These are phyloP conservation scores for Sylvicola fuscatus DNA, from an alignment of 2,888 invertebrate species.

Conservation along the genomic window DNA sequence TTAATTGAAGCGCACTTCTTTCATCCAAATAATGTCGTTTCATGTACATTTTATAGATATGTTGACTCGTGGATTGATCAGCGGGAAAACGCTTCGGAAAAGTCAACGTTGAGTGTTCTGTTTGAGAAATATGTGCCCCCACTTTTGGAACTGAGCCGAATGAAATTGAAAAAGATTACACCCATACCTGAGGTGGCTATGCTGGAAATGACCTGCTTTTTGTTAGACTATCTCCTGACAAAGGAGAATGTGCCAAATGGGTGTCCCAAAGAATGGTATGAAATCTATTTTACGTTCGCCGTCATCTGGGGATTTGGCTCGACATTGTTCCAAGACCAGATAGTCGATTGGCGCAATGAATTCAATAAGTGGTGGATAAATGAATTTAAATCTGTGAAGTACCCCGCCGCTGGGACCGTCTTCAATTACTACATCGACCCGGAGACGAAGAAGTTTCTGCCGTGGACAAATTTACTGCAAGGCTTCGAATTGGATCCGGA, in stretches of 20 bases:
- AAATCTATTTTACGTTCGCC: conserved; percentile 81
- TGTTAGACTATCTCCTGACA: conserved; percentile 68
- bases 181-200: conserved; percentile 81
- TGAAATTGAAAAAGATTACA: conserved; percentile 69
- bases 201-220: conserved; percentile 66
- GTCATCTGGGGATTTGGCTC: conserved; percentile 91
- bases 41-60: conserved; percentile 27
- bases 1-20: conserved; percentile 7
- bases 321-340: conserved; percentile 73
- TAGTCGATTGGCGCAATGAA: conserved; percentile 79
- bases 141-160: conserved; percentile 49
- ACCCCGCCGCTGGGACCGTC: conserved; percentile 62
- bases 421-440: conserved; percentile 80
- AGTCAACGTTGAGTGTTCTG: conserved; percentile 61
- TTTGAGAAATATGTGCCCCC: conserved; percentile 88
- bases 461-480: conserved; percentile 69
- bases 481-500: conserved; percentile 70
- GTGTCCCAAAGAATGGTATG: conserved; percentile 78
- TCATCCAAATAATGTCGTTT: neutral
- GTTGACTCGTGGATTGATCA: conserved; percentile 79
- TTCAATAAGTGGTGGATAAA: conserved; percentile 90
- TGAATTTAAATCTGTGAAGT: conserved; percentile 81
- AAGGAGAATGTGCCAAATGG: conserved; percentile 64
- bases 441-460: conserved; percentile 64
- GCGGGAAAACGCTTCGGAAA: conserved; percentile 46